Base-by-base conservation (phyloP, 2,888 invertebrate species). In the Heliconius hortense region DNA sequence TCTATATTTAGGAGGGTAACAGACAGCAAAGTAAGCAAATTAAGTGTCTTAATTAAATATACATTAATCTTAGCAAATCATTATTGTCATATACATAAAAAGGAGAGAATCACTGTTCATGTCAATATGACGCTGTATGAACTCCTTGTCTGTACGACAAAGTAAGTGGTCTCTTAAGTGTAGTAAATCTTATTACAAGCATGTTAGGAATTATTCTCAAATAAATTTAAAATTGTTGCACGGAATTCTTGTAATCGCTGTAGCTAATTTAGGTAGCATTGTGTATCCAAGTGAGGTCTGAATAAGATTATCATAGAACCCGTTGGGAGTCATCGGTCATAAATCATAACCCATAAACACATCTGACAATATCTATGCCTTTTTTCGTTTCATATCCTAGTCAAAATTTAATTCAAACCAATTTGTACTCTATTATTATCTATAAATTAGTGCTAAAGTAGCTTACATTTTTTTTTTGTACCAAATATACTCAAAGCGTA, bases 211-310 rank as follows among this genome's bases (percentile, higher is more conserved):
- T 60, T 72, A n/a, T 74, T 72, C 39, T 76, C 18, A 15, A 59
- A 60, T 64, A 72, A 72, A 62, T 43, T 56, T 48, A 59, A 56
- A 59, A 18, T 60, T 43, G 53, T n/a, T 66, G 83, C 81, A 85
- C 84, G 48, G 31, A 15, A 64, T 76, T 74, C 74, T 76, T 85
- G 87, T 86, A 87, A 88, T 87, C 87, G 87, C 90, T 88, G 85
- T 88, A 91, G 91, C 93, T 94, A 94, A 94, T 94, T 94, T 94
- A 93, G 89, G 94, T 94, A 93, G 94, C 94, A 94, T 94, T 94
- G 94, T 94, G 87, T 87, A 88, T 86, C 88, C 89, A 91, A 90
- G 91, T 90, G 80, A 87, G 86, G 88, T 86, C 86, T 92, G 91
- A 93, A 92, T 93, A 89, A 93, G 92, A 93, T 94, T 94, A 94